Evolutionary conservation across 2,888 invertebrate genomes (phyloP).

Genomic region (Dynastes grantii): DNA sequence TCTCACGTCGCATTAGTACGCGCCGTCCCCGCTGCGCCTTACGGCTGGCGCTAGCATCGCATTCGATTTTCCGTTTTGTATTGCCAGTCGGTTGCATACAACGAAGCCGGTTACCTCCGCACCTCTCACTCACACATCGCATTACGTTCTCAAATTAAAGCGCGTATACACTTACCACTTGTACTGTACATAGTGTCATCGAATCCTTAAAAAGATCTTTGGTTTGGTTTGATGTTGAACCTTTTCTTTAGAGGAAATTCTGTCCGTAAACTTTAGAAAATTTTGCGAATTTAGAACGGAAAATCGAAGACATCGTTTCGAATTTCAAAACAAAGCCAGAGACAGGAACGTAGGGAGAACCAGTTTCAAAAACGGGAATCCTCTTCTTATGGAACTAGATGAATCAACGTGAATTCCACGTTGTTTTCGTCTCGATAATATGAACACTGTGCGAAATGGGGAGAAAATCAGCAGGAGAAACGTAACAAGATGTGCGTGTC

Average conservation of each 20-base stretch:
- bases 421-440: constrained; percentile 49
- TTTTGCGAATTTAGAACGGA: background rate
- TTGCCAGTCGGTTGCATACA: constrained; percentile 54
- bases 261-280: background rate
- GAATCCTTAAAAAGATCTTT: background rate
- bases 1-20: constrained; percentile 47
- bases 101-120: constrained; percentile 57
- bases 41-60: constrained; percentile 62
- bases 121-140: constrained; percentile 40
- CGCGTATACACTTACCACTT: background rate
- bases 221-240: background rate
- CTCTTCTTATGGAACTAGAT: background rate
- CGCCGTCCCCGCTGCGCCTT: constrained; percentile 58
- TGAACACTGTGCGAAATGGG: constrained; percentile 10
- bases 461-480: constrained; percentile 1
- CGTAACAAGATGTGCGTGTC: constrained; percentile 44
- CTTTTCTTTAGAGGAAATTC: background rate
- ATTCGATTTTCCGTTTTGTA: constrained; percentile 65
- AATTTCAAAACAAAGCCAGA: constrained; percentile 15
- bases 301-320: background rate
- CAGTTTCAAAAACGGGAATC: background rate
- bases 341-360: background rate
- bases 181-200: constrained; percentile 9
- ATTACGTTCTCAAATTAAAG: constrained; percentile 58
- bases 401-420: background rate